Evolutionary conservation across 1,140 invertebrate genomes (phyloP).

Genomic region (Conopomorpha cramerella): DNA sequence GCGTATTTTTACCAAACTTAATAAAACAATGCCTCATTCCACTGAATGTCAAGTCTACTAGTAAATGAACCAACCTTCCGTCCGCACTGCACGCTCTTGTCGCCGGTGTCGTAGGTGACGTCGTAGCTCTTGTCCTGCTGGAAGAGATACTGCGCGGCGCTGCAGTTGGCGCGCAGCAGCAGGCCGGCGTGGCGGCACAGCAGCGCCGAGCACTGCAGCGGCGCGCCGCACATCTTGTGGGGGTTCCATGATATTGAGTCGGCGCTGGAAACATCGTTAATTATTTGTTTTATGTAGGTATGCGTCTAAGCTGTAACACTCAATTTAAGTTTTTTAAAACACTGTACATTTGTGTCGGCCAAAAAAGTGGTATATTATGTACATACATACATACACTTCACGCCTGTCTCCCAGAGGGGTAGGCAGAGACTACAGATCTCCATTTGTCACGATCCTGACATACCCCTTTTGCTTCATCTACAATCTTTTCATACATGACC

Average conservation of each 20-base stretch:
- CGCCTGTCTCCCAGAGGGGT: no score
- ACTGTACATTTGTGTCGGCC: no score
- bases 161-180: slow-evolving; percentile 77
- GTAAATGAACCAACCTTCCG: no score
- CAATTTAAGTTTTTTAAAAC: no score
- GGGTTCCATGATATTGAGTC: slow-evolving; percentile 93
- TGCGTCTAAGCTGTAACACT: not conserved
- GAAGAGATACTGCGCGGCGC: slow-evolving; percentile 84
- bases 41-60: no score
- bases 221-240: slow-evolving; percentile 88
- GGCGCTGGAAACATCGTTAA: slow-evolving; percentile 20
- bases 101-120: slow-evolving; percentile 85
- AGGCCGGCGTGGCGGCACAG: slow-evolving; percentile 66
- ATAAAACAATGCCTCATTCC: no score
- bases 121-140: slow-evolving; percentile 95
- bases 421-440: no score
- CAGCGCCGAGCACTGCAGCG: slow-evolving; percentile 87
- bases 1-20: no score
- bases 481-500: no score
- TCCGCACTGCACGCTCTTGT: slow-evolving; percentile 93
- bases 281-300: not conserved
- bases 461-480: no score
- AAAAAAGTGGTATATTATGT: not conserved
- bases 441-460: no score
- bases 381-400: no score